Percentiles rank a stretch among this genome's conserved stretches.
Conservation (phyloP, 2,797 vertebrate genomes). For the Gastrophryne carolinensis region DNA sequence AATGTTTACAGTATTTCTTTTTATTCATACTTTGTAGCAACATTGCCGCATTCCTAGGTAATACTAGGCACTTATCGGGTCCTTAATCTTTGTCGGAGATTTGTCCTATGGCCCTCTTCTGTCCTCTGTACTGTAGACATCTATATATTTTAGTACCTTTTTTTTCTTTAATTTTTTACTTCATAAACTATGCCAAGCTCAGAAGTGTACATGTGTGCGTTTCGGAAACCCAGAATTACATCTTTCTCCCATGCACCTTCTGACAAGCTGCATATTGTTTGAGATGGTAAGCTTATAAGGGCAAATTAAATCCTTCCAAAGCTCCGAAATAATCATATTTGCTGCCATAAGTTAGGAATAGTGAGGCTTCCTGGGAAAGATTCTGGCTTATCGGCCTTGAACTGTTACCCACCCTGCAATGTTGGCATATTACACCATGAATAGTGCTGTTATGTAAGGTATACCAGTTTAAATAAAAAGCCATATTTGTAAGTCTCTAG, state of each 20-base stretch:
- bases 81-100: neutral
- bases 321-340: neutral
- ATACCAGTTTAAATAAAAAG: constrained; percentile 11
- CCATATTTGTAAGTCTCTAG: neutral
- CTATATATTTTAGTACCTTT: neutral
- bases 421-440: neutral
- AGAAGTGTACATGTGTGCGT: neutral
- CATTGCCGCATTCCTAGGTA: neutral
- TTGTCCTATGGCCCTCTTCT: neutral
- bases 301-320: neutral
- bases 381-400: neutral
- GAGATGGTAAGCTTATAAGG: neutral
- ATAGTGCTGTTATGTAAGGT: neutral
- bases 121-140: neutral
- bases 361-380: neutral
- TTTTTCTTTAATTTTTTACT: neutral
- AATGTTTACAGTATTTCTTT: neutral
- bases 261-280: too few species aligned
- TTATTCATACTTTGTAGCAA: neutral
- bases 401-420: neutral
- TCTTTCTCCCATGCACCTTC: too few species aligned
- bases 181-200: neutral
- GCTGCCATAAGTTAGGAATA: neutral
- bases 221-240: too few species aligned
- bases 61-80: too few species aligned